Evolutionary conservation across 2,797 vertebrate species (phyloP).

Genomic region (Micrastur ruficollis): DNA sequence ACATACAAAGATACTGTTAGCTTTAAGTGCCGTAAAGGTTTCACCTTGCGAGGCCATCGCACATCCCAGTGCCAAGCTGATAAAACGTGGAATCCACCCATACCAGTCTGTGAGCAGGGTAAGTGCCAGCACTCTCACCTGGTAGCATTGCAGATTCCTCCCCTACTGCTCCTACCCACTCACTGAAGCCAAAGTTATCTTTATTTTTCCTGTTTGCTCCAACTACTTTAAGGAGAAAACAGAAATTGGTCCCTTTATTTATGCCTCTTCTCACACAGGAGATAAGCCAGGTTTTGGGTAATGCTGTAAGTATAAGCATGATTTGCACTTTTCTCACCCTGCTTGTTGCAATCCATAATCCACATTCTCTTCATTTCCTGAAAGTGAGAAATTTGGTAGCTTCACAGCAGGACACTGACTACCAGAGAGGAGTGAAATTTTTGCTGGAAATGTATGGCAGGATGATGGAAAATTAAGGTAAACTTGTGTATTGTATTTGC

Average conservation of each 20-base stretch:
- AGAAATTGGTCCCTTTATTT: neutral
- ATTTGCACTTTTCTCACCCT: neutral
- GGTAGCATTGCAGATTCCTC: neutral
- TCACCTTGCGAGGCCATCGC: slow-evolving; percentile 58
- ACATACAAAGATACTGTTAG: slow-evolving; percentile 7
- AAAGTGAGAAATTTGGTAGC: neutral
- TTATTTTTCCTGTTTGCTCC: neutral
- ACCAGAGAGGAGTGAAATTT: neutral
- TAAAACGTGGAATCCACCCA: slow-evolving; percentile 45
- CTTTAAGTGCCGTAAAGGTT: slow-evolving; percentile 58
- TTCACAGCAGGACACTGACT: neutral
- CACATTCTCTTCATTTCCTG: neutral
- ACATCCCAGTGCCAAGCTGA: slow-evolving; percentile 59
- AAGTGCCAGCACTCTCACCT: neutral
- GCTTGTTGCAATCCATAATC: neutral
- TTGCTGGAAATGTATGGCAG: neutral
- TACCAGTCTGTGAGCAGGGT: slow-evolving; percentile 60
- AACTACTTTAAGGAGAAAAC: neutral
- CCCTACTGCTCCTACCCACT: neutral
- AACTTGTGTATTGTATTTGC: neutral
- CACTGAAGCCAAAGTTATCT: neutral
- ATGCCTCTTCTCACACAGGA: neutral
- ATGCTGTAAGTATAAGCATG: neutral
- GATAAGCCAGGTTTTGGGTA: neutral
- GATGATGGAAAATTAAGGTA: neutral